Evolutionary conservation across 2,113 vertebrate genomes (phyloP).

Genomic region (Hemibagrus wyckioides): DNA sequence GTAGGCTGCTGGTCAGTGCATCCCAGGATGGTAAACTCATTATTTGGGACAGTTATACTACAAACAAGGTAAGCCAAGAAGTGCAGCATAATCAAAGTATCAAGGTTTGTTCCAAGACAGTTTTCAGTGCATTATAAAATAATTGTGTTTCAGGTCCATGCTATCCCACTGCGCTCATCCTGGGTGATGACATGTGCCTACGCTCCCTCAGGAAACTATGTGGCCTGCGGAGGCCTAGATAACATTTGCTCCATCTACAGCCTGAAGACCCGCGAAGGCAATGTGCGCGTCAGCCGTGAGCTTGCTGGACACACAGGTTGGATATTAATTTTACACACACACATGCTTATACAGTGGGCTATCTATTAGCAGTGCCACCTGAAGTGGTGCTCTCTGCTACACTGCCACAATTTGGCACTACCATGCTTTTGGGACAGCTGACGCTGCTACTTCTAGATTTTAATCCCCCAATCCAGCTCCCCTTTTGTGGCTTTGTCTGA

Average conservation of each 20-base stretch:
- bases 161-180: constrained; percentile 97
- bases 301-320: constrained; percentile 97
- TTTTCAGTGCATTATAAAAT: not conserved
- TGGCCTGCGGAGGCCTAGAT: constrained; percentile 97
- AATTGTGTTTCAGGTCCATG: constrained; percentile 83
- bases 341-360: not conserved
- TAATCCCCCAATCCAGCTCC: not conserved
- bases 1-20: constrained; percentile 96
- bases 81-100: not conserved
- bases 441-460: not conserved
- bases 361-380: not conserved
- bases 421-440: not conserved
- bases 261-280: constrained; percentile 98
- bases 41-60: constrained; percentile 99
- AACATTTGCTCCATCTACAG: constrained; percentile 99
- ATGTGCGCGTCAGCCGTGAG: constrained; percentile 97
- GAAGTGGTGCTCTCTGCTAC: not conserved
- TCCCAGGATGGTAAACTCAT: constrained; percentile 99
- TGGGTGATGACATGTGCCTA: constrained; percentile 99
- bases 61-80: constrained; percentile 86
- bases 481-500: not conserved
- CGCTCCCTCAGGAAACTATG: constrained; percentile 97
- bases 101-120: not conserved
- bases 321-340: not conserved
- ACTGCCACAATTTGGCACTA: not conserved